phyloP scores from a whole-genome alignment of 2,797 vertebrate genomes.

The Sebastes steindachneri region DNA sequence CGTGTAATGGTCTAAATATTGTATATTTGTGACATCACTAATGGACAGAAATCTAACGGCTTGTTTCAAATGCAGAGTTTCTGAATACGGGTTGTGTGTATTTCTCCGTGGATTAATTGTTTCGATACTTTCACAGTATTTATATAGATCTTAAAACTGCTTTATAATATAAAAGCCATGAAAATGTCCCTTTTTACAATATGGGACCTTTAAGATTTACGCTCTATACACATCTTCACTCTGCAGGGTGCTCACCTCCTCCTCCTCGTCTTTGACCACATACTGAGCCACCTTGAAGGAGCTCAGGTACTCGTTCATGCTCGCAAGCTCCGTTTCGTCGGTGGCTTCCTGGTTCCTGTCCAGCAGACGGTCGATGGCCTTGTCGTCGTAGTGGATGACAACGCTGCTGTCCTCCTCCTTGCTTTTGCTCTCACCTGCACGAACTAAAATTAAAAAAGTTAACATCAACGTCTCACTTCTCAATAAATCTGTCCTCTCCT shows the following conservation, averaged over 20 bases:
- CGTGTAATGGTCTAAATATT: too few species aligned
- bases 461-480: background rate
- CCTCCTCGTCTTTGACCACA: slow-evolving; percentile 97
- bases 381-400: slow-evolving; percentile 95
- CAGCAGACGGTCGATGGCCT: slow-evolving; percentile 93
- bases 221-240: background rate
- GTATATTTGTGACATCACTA: too few species aligned
- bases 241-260: slow-evolving; percentile 86
- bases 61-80: too few species aligned
- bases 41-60: too few species aligned
- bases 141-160: too few species aligned
- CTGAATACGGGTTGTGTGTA: too few species aligned
- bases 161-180: background rate
- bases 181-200: too few species aligned
- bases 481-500: background rate
- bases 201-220: too few species aligned
- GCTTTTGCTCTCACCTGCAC: slow-evolving; percentile 90
- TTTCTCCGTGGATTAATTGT: too few species aligned
- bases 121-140: too few species aligned
- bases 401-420: slow-evolving; percentile 97
- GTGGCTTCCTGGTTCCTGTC: slow-evolving; percentile 96
- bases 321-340: slow-evolving; percentile 95
- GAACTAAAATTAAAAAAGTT: background rate
- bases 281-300: slow-evolving; percentile 99
- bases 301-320: slow-evolving; percentile 99